Evolutionary conservation across 2,113 vertebrate species (phyloP).

Genomic region (Rhabdornis inornatus): DNA sequence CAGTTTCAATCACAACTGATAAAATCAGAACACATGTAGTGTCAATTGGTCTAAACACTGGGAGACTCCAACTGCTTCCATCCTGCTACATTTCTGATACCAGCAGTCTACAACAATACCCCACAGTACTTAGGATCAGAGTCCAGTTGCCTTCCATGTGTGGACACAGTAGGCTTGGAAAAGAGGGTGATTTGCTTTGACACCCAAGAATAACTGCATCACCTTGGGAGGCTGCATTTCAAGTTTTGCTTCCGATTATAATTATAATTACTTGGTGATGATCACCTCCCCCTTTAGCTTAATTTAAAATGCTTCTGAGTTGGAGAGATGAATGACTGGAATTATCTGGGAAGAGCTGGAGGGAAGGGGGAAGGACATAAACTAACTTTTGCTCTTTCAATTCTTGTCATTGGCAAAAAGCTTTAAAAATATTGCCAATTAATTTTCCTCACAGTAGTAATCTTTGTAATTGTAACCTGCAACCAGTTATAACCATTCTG

Average conservation of each 20-base stretch:
- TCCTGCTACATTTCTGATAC: not conserved
- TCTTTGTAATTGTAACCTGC: constrained; percentile 26
- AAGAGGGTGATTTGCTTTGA: not conserved
- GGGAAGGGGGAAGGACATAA: constrained; percentile 2
- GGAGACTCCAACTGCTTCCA: not conserved
- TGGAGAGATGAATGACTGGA: constrained; percentile 36
- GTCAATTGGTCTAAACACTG: not conserved
- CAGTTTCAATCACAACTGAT: not conserved
- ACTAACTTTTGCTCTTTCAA: constrained; percentile 10
- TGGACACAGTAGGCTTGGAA: not conserved
- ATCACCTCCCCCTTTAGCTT: constrained; percentile 29
- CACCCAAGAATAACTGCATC: constrained; percentile 29
- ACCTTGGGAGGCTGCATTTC: constrained; percentile 25
- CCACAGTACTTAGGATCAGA: not conserved
- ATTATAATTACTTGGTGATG: constrained; percentile 55
- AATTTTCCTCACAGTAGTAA: constrained; percentile 35
- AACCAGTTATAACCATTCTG: constrained; percentile 18
- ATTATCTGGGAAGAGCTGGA: constrained; percentile 43
- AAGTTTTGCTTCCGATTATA: constrained; percentile 39
- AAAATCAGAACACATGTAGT: not conserved
- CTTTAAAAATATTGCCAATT: constrained; percentile 37
- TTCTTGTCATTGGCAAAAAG: constrained; percentile 12
- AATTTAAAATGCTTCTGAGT: constrained; percentile 49
- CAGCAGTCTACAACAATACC: not conserved
- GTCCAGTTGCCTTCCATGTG: not conserved